These are phyloP conservation scores for Tipula vernalis DNA, from an alignment of 2,888 invertebrate species.

Conservation along the genomic window DNA sequence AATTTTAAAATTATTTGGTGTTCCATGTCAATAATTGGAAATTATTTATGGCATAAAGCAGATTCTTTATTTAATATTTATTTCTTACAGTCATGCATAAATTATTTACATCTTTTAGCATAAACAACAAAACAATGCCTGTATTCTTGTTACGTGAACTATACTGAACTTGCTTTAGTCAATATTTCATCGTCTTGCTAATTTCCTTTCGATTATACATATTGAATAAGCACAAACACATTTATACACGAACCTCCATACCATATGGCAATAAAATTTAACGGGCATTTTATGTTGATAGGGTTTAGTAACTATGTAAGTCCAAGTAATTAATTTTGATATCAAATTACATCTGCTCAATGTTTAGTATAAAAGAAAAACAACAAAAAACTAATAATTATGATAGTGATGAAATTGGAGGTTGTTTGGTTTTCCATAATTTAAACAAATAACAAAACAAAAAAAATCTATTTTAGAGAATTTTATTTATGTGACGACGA, in stretches of 20 bases:
- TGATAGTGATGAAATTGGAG: neutral
- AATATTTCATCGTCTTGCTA: neutral
- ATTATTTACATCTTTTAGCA: neutral
- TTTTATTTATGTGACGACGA: neutral
- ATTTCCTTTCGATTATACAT: neutral
- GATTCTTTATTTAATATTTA: neutral
- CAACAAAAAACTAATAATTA: neutral
- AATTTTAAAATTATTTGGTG: too few relatives aligned
- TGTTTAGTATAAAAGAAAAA: neutral
- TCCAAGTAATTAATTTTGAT: neutral
- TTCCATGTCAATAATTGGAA: too few relatives aligned
- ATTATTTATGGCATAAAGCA: neutral
- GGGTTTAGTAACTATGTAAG: neutral
- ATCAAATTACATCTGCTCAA: neutral
- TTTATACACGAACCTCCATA: neutral
- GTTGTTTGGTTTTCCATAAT: neutral
- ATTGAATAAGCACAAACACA: neutral
- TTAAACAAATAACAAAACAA: neutral
- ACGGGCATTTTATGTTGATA: neutral
- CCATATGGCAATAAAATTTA: neutral
- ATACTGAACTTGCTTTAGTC: neutral
- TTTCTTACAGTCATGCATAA: neutral
- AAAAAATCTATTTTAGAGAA: neutral
- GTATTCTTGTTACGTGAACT: neutral
- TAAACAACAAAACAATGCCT: neutral